Percentiles rank a stretch among this genome's conserved stretches.
These are phyloP conservation scores for Eubasilissa splendida DNA, from an alignment of 2,888 invertebrate genomes.

Conservation along the genomic window DNA sequence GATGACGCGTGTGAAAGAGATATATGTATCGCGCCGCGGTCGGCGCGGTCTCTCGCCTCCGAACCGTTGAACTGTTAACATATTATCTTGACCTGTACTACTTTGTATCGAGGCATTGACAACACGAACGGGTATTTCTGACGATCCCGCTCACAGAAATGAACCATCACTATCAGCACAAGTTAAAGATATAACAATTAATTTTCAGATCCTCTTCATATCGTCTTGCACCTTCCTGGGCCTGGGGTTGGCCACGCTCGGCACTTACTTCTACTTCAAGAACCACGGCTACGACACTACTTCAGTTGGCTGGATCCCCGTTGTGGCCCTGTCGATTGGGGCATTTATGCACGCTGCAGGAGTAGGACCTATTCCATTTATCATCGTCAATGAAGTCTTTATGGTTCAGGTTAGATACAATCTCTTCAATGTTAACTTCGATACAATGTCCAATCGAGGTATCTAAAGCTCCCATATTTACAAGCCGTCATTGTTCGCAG, in stretches of 20 bases:
- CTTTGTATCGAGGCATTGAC: no score
- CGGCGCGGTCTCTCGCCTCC: no score
- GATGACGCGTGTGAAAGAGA: no score
- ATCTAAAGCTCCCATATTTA: background rate
- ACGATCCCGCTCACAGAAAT: no score
- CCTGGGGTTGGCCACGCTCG: slow-evolving; percentile 60
- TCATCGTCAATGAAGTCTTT: slow-evolving; percentile 61
- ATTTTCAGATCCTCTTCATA: slow-evolving; percentile 62
- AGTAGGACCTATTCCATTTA: slow-evolving; percentile 61
- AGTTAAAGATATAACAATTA: no score
- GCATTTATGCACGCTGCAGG: slow-evolving; percentile 60
- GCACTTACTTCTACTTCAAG: slow-evolving; percentile 61
- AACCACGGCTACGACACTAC: slow-evolving; percentile 50
- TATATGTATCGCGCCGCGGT: no score
- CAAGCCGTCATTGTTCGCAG: slow-evolving; percentile 60
- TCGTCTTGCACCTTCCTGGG: slow-evolving; percentile 62
- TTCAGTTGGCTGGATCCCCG: slow-evolving; percentile 59
- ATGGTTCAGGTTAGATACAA: slow-evolving; percentile 58
- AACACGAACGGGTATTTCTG: no score
- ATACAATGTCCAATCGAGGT: no score
- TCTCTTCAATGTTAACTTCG: no score
- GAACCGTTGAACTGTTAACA: no score
- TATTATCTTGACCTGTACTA: no score
- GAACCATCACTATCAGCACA: no score
- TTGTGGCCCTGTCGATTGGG: slow-evolving; percentile 60